Conservation (phyloP, 2,113 vertebrate species). For the Mesitornis unicolor region DNA sequence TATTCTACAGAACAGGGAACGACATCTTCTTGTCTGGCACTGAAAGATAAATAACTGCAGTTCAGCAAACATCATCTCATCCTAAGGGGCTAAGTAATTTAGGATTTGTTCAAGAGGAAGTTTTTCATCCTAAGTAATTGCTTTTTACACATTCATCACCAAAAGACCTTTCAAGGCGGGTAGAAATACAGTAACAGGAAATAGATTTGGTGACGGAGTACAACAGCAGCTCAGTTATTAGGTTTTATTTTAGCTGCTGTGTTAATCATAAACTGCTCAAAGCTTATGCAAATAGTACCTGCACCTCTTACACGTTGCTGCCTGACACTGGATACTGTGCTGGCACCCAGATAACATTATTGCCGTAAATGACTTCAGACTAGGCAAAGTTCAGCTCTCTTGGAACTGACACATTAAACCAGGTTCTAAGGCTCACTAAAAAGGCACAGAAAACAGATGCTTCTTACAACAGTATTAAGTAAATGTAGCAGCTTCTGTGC, state of each 20-base stretch:
- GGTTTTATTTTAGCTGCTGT: neutral
- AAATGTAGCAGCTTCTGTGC: neutral
- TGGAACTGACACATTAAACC: neutral
- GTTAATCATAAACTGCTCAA: neutral
- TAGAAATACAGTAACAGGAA: neutral
- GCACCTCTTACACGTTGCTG: neutral
- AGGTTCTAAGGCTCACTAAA: neutral
- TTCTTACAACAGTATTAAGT: neutral
- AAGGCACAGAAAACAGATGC: neutral
- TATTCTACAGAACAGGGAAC: neutral
- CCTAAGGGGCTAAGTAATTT: neutral
- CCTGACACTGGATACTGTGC: neutral
- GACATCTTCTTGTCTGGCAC: neutral
- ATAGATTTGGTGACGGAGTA: neutral
- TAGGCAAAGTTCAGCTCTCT: neutral
- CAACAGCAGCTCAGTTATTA: neutral
- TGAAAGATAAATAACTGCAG: neutral
- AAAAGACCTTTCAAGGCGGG: neutral
- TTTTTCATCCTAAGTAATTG: neutral
- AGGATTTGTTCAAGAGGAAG: neutral
- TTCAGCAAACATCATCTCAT: neutral
- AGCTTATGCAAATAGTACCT: neutral
- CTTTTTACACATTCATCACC: neutral
- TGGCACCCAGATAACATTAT: neutral
- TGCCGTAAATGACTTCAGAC: neutral